Evolutionary conservation across 1,140 invertebrate genomes (phyloP).

Genomic region (Euura lappo): DNA sequence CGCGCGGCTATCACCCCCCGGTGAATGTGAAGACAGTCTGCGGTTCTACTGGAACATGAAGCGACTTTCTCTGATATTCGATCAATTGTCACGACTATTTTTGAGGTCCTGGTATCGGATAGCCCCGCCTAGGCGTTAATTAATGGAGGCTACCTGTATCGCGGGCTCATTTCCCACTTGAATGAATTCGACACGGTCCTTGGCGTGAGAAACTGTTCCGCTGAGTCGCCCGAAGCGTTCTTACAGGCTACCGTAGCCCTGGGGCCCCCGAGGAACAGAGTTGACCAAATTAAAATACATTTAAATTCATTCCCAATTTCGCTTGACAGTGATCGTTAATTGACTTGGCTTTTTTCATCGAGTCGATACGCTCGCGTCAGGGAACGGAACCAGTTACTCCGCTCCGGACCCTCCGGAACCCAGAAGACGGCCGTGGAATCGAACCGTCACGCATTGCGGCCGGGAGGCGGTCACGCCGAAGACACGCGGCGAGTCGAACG

Average conservation of each 20-base stretch:
- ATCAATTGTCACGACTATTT: not conserved
- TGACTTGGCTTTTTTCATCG: not conserved
- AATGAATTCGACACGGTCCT: constrained; percentile 6
- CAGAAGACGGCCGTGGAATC: not conserved
- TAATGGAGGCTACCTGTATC: not conserved
- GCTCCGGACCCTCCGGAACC: not conserved
- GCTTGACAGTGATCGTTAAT: not conserved
- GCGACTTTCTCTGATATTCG: not conserved
- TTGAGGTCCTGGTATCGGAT: not conserved
- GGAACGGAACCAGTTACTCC: no score
- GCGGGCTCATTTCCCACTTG: not conserved
- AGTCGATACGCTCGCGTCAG: no score
- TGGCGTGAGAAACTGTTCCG: not conserved
- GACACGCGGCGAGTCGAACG: not conserved
- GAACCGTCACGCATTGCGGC: not conserved
- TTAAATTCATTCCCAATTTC: not conserved
- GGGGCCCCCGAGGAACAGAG: not conserved
- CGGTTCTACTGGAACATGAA: constrained; percentile 20
- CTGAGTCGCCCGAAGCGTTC: not conserved
- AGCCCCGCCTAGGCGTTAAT: not conserved
- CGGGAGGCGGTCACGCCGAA: not conserved
- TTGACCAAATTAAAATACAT: constrained; percentile 3
- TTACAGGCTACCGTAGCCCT: not conserved
- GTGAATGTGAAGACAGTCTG: constrained; percentile 57
- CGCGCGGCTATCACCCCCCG: constrained; percentile 56